Evolutionary conservation across 2,797 vertebrate species (phyloP).

Genomic region (Mycteria americana): DNA sequence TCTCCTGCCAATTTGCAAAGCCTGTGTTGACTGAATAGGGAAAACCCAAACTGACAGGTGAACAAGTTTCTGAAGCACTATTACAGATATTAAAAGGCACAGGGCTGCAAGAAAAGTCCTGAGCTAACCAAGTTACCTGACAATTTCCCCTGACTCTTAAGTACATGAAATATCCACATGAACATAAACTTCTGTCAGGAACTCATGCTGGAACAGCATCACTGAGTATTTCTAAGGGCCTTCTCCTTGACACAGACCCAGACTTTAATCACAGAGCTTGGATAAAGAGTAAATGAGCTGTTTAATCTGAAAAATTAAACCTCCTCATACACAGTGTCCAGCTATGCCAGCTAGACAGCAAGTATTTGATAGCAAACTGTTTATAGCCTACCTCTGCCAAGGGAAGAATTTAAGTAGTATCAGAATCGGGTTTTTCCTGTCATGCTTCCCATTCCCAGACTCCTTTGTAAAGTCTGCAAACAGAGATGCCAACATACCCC

Average conservation of each 20-base stretch:
- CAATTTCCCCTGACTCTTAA: background rate
- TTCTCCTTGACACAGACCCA: background rate
- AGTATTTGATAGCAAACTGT: background rate
- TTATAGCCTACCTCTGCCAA: background rate
- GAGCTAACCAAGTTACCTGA: background rate
- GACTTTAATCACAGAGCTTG: background rate
- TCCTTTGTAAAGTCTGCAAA: slow-evolving; percentile 42
- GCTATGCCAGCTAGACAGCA: background rate
- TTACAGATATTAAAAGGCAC: background rate
- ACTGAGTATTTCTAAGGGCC: background rate
- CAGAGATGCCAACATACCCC: slow-evolving; percentile 38
- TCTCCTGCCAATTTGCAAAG: background rate
- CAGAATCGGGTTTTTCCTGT: background rate
- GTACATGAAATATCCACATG: background rate
- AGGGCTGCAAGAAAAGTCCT: background rate
- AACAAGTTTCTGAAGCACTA: background rate
- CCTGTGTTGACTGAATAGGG: background rate
- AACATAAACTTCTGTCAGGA: background rate
- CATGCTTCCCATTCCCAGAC: slow-evolving; percentile 41
- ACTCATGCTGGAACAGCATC: background rate
- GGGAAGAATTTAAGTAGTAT: background rate
- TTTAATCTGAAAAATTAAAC: slow-evolving; percentile 17
- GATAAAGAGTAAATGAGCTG: background rate
- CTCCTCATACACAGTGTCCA: background rate
- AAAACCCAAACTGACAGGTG: background rate